Percentiles rank a stretch among this genome's conserved stretches.
Conservation (phyloP, 1,140 invertebrate species). For the Frieseomelitta varia region DNA sequence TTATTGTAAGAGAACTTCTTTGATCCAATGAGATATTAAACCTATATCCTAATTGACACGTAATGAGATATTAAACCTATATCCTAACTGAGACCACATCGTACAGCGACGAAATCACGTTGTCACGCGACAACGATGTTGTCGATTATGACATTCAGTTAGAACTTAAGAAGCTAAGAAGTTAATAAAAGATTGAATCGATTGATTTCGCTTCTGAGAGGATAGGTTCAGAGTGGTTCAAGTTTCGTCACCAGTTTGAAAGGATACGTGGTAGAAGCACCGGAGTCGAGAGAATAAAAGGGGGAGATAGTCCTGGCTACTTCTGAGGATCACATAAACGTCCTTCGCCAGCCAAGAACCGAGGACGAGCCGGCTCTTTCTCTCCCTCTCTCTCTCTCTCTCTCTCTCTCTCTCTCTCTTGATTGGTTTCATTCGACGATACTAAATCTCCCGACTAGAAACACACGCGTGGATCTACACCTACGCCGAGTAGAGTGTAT, state of each 20-base stretch:
- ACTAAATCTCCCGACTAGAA: constrained; percentile 12
- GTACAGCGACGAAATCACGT: too few species aligned
- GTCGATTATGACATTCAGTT: too few species aligned
- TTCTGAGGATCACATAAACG: constrained; percentile 42
- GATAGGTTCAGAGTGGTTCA: not conserved
- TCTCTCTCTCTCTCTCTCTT: not conserved
- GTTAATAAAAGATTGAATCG: not conserved
- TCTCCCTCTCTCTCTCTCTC: not conserved
- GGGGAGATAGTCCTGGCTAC: constrained; percentile 7
- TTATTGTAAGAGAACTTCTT: too few species aligned
- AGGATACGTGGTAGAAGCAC: constrained; percentile 1
- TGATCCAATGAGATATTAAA: too few species aligned
- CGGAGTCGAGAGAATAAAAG: not conserved
- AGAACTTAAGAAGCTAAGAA: not conserved
- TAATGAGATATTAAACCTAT: too few species aligned
- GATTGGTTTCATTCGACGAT: not conserved
- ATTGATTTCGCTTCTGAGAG: not conserved
- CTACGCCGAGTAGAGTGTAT: not conserved
- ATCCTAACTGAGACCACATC: too few species aligned
- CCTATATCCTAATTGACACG: too few species aligned
- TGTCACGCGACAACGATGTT: too few species aligned
- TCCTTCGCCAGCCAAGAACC: constrained; percentile 27
- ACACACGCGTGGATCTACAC: not conserved
- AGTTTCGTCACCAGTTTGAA: not conserved
- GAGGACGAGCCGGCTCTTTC: not conserved